phyloP scores from a whole-genome alignment of 1,140 invertebrate species.

The Drosophila subpulchrella region DNA sequence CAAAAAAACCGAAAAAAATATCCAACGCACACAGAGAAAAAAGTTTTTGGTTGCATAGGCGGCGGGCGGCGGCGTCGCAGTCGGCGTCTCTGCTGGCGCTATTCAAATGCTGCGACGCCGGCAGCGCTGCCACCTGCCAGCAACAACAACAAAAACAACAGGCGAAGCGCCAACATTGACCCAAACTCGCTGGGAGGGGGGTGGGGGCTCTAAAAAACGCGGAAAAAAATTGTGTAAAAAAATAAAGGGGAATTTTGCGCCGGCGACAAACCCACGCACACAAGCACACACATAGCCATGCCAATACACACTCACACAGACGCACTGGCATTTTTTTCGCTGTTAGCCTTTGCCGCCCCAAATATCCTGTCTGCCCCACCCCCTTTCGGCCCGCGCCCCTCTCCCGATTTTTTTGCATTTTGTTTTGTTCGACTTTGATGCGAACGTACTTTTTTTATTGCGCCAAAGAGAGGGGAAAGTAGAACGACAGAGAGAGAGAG shows the following conservation, averaged over 20 bases:
- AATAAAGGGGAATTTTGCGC: conserved; percentile 78
- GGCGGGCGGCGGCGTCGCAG: conserved; percentile 47
- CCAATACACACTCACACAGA: conserved; percentile 46
- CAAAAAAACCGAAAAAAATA: conserved; percentile 53
- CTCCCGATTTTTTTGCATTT: conserved; percentile 61
- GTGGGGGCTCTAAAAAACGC: conserved; percentile 74
- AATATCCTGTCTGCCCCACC: conserved; percentile 51
- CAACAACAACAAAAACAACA: conserved; percentile 50
- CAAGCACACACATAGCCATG: conserved; percentile 26
- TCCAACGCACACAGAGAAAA: conserved; percentile 56
- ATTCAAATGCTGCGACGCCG: conserved; percentile 73
- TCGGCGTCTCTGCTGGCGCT: conserved; percentile 61
- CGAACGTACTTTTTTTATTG: conserved; percentile 42
- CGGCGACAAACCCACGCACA: conserved; percentile 69
- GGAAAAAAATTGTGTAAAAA: conserved; percentile 79
- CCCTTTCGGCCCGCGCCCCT: neutral
- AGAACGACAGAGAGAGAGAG: neutral
- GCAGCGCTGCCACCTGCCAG: conserved; percentile 74
- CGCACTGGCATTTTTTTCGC: conserved; percentile 69
- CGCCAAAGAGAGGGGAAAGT: conserved; percentile 6
- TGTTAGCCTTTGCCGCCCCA: conserved; percentile 76
- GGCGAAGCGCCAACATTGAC: conserved; percentile 72
- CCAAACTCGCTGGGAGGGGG: conserved; percentile 67
- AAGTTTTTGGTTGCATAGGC: conserved; percentile 79
- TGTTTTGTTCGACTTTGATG: conserved; percentile 78